Evolutionary conservation across 2,888 invertebrate species (phyloP), one percentile per base, ranked within the genome.

Genomic region (Stenolophus ochropezus): DNA sequence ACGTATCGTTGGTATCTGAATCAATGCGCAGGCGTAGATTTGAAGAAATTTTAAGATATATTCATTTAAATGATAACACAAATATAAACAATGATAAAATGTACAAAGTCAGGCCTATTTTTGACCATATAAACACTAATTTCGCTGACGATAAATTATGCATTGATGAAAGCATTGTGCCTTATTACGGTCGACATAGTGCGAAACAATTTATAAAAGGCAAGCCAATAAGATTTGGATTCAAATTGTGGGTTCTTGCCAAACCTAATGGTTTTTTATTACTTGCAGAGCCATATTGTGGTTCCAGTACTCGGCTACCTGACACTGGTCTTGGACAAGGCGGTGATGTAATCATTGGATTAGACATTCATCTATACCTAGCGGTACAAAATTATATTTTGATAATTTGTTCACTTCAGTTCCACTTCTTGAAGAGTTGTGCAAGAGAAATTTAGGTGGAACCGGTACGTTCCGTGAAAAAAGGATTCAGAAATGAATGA

Each of bases 271-370:
- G 81, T 18, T 49, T 14, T 18, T 11, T 80, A 25, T 20, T 74
- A 27, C 74, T 74, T 56, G 74, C 56, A 56, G 81, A 81, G 42
- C 81, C 73, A 11, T 80, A 80, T 51, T 73, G 80, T 71, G 80
- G 73, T 20, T 11, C 11, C 11, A 16, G 20, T 42, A 79, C 79
- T 20, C 25, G 20, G 14, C 53, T 79, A n/a, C 51, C 51, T 51
- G 16, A 5, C 4, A 51, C 14, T 51, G 51, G 51, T 4, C 51
- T 51, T 5, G 51, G 16, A n/a, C 8, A 51, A 51, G 51, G 14
- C 4, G 51, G 51, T 51, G 51, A 51, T n/a, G 16, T 51, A 51
- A 14, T n/a, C 4, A 49, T 49, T 49, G 14, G 14, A 49, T 5
- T 49, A 11, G 14, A 5, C 11, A 11, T 5, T 5, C 49, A 49